Base-by-base conservation (phyloP, 2,797 vertebrate genomes). In the Pteronotus mesoamericanus region DNA sequence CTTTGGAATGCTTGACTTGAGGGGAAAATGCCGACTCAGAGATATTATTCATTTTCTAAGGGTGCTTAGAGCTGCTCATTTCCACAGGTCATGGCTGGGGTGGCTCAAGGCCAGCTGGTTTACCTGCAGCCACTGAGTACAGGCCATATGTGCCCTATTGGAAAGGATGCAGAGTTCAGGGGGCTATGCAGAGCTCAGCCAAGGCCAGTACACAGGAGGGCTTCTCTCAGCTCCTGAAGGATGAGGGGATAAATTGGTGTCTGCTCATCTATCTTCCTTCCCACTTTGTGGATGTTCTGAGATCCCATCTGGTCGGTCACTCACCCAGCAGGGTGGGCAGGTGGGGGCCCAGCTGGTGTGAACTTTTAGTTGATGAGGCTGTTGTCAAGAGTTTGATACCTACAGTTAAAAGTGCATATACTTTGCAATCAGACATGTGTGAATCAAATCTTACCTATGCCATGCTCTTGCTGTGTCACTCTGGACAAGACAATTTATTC, bases 1-100 rank as follows among this genome's bases (percentile, higher is more conserved):
- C 95, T 98, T 97, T 97, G 97, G 91, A 95, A 98, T 89, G 97
- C 97, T 97, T 98, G 96, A 68, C 93, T 93, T 98, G 96, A 95
- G 97, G 95, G 24, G 39, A 98, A 97, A 97, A 91, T 98, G 96
- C 96, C 91, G 87, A 91, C 95, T 80, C 84, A 93, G 90, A 96
- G 96, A 96, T 94, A 97, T 96, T 97, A 92, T 69, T 98, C 94
- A 97, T 97, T 97, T 97, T 96, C 97, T 96, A 97, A 97, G 98
- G 98, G 97, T 97, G 97, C 97, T 98, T 98, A 98, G 97, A 94
- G 10, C 88, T 51, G 87, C 94, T 98, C 64, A 79, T 95, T 97
- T 97, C 90, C 93, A 75, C 94, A 94, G 85, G 90, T 94, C 90
- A 79, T 44, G 37, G 89, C 34, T 96, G 77, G 96, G 97, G 97